Evolutionary conservation across 2,113 vertebrate species (phyloP), one percentile per base, ranked within the genome.

Genomic region (Grantiella picta): DNA sequence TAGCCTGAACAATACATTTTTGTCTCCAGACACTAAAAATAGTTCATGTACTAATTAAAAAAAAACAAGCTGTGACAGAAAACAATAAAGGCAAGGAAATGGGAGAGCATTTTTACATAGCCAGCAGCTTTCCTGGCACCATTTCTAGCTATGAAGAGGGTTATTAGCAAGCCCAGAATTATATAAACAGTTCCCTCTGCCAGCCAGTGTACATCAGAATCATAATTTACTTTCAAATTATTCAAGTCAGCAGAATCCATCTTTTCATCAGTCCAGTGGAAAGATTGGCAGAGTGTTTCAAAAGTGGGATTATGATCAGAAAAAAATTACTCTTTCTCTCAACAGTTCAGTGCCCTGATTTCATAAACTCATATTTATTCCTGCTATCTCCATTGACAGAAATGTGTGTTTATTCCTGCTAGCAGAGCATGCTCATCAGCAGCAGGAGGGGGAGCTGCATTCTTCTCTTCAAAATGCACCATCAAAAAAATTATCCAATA

Each of bases 71-170:
- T 94, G 90, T 96, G 90, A 94, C 86, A 95, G 90, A 92, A 95
- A 95, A 96, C 86, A 96, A 95, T 90, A 86, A 96, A 89, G 60
- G 57, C 90, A 86, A 94, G 80, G 93, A 96, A 97, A 84, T 47
- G 76, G 73, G 35, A 75, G 94, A 93, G 88, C 40, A 45, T 79
- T 94, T 96, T 89, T 86, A 89, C 47, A 81, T 50, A 90, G 89
- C 93, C 92, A 96, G 94, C 93, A 94, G 93, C 93, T 96, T 96
- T 87, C n/a, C 49, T 96, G 96, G 95, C 96, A 96, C 88, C 35
- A 60, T 78, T 96, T 90, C 88, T 73, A 92, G 79, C 90, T 93
- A 95, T 83, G 92, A 93, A 96, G 93, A 89, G 76, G 87, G 92
- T 90, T 96, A 92, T 96, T 96, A 96, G 80, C 64, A 90, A 96